phyloP scores from a whole-genome alignment of 2,797 vertebrate species.

The Argyrosomus regius region DNA sequence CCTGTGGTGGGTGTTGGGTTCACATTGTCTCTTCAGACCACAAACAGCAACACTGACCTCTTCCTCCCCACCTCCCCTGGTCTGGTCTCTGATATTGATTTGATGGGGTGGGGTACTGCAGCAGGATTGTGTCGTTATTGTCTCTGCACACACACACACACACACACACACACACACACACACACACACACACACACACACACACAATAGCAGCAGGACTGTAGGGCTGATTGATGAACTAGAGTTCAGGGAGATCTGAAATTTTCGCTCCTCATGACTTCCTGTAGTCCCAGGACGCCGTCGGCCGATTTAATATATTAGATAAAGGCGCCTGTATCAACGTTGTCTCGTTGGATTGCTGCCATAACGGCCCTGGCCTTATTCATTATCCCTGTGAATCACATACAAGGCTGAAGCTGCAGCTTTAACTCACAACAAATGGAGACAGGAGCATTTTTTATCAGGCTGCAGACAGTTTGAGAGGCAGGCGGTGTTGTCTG shows the following conservation, averaged over 20 bases:
- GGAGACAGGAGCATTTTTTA: constrained; percentile 38
- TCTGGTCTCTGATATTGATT: constrained; percentile 62
- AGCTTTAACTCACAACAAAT: constrained; percentile 24
- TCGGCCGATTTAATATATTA: background rate
- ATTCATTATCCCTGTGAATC: constrained; percentile 35
- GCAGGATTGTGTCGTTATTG: constrained; percentile 41
- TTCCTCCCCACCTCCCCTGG: background rate
- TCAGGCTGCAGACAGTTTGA: constrained; percentile 47
- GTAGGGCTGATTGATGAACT: constrained; percentile 1
- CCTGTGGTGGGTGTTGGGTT: constrained; percentile 17
- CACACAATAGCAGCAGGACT: constrained; percentile 2
- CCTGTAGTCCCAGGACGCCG: background rate
- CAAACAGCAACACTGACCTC: constrained; percentile 5
- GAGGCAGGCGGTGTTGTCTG: constrained; percentile 1
- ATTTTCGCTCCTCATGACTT: background rate
- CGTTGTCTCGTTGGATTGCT: constrained; percentile 21
- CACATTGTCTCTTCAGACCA: constrained; percentile 30
- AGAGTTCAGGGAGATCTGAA: background rate
- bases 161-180: too few species aligned
- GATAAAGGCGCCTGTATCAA: constrained; percentile 9
- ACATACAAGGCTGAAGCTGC: constrained; percentile 12
- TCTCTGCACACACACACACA: constrained; percentile 32
- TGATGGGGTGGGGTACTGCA: constrained; percentile 70
- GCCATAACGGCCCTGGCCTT: constrained; percentile 16
- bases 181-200: too few species aligned